A percentile compares a stretch with the other conserved stretches of the same genome.
Evolutionary conservation across 2,888 invertebrate genomes (phyloP).

Genomic region (Erannis defoliaria): DNA sequence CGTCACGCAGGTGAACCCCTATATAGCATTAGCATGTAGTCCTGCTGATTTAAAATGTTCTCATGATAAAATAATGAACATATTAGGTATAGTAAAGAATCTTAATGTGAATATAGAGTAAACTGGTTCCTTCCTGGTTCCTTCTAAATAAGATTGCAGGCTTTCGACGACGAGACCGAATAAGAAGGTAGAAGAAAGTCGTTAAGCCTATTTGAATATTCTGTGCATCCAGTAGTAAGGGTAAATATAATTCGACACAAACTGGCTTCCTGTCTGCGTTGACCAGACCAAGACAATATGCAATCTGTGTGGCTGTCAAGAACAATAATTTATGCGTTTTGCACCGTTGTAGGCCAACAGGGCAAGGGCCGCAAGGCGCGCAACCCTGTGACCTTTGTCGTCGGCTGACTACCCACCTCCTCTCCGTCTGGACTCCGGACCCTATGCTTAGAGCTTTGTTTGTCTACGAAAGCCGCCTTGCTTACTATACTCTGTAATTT

Average conservation of each 20-base stretch:
- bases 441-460: conserved; percentile 60
- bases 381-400: conserved; percentile 62
- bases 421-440: too few relatives aligned
- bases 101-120: too few relatives aligned
- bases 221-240: neutral
- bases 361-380: conserved; percentile 54
- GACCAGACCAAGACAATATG: conserved; percentile 34
- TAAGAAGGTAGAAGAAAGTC: too few relatives aligned
- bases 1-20: too few relatives aligned
- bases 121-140: too few relatives aligned
- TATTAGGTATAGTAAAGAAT: too few relatives aligned
- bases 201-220: neutral
- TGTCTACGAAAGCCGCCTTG: conserved; percentile 58
- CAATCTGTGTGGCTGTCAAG: conserved; percentile 59
- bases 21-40: too few relatives aligned
- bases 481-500: conserved; percentile 61
- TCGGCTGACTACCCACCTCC: conserved; percentile 57
- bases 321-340: conserved; percentile 60
- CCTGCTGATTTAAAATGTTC: too few relatives aligned
- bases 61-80: too few relatives aligned
- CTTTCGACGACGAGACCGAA: too few relatives aligned
- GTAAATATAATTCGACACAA: conserved; percentile 37
- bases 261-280: conserved; percentile 28
- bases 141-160: too few relatives aligned
- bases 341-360: conserved; percentile 60